Conservation (phyloP, 2,797 vertebrate genomes). For the Neostethus bicornis region DNA sequence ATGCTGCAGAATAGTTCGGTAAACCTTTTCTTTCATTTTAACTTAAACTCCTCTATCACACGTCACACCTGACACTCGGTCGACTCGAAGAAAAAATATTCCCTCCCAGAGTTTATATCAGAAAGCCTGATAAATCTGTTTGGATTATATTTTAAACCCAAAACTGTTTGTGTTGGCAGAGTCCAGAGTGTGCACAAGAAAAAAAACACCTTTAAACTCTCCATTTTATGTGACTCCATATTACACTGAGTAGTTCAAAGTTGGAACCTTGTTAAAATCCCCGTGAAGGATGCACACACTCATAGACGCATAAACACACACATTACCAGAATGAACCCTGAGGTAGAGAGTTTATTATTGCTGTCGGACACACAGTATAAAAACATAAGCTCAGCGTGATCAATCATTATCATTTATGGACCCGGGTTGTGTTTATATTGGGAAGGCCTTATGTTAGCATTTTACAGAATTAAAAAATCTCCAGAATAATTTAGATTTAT, state of each 20-base stretch:
- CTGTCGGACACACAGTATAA: constrained; percentile 2
- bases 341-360: constrained; percentile 22
- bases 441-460: no score
- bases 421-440: neutral
- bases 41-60: no score
- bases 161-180: constrained; percentile 24
- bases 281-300: constrained; percentile 11
- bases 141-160: constrained; percentile 35
- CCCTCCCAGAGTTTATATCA: no score
- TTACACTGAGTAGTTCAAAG: constrained; percentile 53
- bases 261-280: constrained; percentile 51
- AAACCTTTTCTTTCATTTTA: no score
- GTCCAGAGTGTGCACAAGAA: constrained; percentile 31
- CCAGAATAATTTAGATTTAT: no score
- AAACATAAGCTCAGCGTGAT: neutral
- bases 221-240: constrained; percentile 37
- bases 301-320: constrained; percentile 6
- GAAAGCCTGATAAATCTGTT: constrained; percentile 6
- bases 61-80: no score
- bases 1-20: no score
- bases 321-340: constrained; percentile 10
- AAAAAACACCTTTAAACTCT: constrained; percentile 19
- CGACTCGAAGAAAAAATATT: no score
- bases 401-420: constrained; percentile 5
- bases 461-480: no score